Percentiles rank a stretch among this genome's conserved stretches.
These are phyloP conservation scores for Hipparchia sbordonii DNA, from an alignment of 2,888 invertebrate species.

Conservation along the genomic window DNA sequence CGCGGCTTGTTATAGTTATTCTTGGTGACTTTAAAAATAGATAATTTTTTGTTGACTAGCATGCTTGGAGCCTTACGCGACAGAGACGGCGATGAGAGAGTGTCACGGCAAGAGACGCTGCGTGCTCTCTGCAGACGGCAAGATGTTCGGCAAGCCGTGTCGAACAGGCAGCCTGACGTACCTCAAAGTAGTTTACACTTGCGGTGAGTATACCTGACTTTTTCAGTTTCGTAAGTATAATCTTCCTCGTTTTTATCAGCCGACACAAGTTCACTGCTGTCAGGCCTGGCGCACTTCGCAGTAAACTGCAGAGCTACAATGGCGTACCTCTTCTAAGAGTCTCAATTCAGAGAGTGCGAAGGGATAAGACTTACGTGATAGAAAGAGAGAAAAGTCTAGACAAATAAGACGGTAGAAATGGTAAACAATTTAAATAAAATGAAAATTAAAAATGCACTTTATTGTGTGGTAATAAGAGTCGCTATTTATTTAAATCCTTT, in stretches of 20 bases:
- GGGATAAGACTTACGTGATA: too few relatives aligned
- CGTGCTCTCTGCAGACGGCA: slow-evolving; percentile 89
- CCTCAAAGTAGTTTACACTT: slow-evolving; percentile 93
- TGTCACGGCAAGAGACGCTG: slow-evolving; percentile 93
- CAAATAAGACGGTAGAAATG: background rate
- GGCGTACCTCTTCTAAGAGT: too few relatives aligned
- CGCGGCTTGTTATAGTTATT: background rate
- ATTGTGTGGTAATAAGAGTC: too few relatives aligned
- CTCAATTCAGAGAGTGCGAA: too few relatives aligned
- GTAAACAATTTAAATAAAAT: too few relatives aligned
- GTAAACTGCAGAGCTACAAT: too few relatives aligned
- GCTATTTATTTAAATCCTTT: too few relatives aligned
- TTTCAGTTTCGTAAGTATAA: too few relatives aligned
- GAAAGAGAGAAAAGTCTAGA: background rate
- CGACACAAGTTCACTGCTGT: background rate
- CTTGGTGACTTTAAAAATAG: background rate
- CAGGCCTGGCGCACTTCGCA: too few relatives aligned
- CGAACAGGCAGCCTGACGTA: slow-evolving; percentile 91
- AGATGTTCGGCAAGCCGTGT: slow-evolving; percentile 92
- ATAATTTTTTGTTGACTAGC: slow-evolving; percentile 76
- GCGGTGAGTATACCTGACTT: slow-evolving; percentile 84
- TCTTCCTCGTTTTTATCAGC: background rate
- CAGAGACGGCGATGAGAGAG: slow-evolving; percentile 94
- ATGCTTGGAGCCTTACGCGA: slow-evolving; percentile 93
- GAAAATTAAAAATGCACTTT: too few relatives aligned